These are phyloP conservation scores for Pteropus rufus DNA, from an alignment of 2,797 vertebrate genomes.

Conservation along the genomic window DNA sequence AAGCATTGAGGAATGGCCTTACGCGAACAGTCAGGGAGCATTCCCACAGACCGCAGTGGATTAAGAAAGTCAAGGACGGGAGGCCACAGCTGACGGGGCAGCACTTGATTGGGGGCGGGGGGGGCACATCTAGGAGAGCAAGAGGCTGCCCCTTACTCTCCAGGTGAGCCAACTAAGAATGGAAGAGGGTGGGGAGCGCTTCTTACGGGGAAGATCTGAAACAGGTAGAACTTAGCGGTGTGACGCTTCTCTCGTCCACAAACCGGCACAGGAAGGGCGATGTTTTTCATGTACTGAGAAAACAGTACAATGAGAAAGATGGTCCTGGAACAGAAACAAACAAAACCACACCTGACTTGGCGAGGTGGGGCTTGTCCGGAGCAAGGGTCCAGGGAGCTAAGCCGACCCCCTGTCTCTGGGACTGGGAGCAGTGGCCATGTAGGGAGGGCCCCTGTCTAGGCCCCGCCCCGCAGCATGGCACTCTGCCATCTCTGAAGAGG, in stretches of 20 bases:
- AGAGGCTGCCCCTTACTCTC: background rate
- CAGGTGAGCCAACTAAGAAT: background rate
- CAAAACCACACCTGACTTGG: background rate
- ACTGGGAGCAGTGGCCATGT: accelerated
- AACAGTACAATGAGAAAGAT: constrained; percentile 92
- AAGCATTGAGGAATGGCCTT: accelerated
- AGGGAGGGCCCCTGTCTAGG: background rate
- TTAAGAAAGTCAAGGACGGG: background rate
- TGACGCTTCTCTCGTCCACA: constrained; percentile 87
- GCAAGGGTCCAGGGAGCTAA: background rate
- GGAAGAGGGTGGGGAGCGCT: background rate
- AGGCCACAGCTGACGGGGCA: background rate
- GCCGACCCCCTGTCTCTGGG: background rate
- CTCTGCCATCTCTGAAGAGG: background rate
- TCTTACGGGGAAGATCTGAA: constrained; percentile 96
- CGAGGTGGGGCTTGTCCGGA: accelerated
- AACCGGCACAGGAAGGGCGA: constrained; percentile 86
- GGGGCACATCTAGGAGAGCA: background rate
- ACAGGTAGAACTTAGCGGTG: constrained; percentile 86
- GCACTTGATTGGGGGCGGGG: background rate
- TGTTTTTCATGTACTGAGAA: constrained; percentile 95
- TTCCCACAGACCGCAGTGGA: accelerated
- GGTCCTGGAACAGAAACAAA: constrained; percentile 86
- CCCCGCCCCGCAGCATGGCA: background rate
- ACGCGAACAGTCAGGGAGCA: accelerated